These are phyloP conservation scores for Callipepla californica DNA, from an alignment of 2,113 vertebrate genomes.

Conservation along the genomic window DNA sequence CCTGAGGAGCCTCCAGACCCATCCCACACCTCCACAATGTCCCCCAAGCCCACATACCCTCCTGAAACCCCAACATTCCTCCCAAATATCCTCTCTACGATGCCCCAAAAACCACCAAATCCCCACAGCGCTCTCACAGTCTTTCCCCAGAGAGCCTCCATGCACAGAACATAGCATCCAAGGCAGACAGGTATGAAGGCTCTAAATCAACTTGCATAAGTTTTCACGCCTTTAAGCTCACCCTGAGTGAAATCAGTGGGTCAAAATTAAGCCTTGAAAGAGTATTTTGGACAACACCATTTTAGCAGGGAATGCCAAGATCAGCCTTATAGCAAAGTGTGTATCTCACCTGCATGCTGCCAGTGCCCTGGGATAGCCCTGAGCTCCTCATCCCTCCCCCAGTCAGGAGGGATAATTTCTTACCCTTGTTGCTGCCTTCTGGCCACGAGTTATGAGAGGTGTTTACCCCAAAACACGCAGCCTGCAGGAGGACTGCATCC, in stretches of 20 bases:
- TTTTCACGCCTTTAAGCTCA: not conserved
- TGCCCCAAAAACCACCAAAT: not conserved
- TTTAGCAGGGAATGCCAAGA: rapidly evolving
- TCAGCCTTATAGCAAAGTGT: not conserved
- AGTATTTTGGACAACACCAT: not conserved
- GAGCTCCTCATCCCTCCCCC: not conserved
- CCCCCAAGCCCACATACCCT: not conserved
- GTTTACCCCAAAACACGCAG: constrained; percentile 47
- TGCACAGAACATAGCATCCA: not conserved
- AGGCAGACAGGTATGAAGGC: not conserved
- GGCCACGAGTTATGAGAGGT: not conserved
- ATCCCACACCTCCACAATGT: not conserved
- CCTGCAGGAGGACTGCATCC: constrained; percentile 23
- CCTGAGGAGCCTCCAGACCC: no score
- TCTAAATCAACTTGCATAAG: not conserved
- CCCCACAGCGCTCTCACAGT: not conserved
- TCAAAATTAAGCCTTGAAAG: not conserved
- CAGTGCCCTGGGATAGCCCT: rapidly evolving
- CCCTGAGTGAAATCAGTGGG: not conserved
- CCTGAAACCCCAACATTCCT: not conserved
- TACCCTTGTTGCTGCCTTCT: not conserved
- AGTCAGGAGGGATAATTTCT: constrained; percentile 17
- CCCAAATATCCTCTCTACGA: not conserved
- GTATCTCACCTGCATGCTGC: not conserved
- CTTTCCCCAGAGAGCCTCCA: not conserved